These are phyloP conservation scores for Prionailurus bengalensis DNA, from an alignment of 2,113 vertebrate species.

Conservation along the genomic window DNA sequence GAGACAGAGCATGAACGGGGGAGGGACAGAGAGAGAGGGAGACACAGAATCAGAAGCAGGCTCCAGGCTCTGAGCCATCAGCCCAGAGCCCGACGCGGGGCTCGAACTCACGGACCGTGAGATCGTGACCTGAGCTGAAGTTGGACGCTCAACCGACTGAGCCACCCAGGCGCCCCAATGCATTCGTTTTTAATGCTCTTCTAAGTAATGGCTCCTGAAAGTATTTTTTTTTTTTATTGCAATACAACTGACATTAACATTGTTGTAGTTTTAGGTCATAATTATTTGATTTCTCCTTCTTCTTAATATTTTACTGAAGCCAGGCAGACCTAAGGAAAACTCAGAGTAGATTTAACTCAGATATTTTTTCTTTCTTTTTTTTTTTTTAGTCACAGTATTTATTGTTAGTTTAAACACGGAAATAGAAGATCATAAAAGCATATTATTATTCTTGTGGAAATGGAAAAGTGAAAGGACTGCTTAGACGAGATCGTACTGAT, in stretches of 20 bases:
- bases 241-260: neutral
- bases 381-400: neutral
- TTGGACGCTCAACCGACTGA: no score
- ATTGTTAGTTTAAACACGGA: conserved; percentile 50
- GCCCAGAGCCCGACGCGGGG: no score
- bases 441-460: conserved; percentile 8
- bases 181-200: neutral
- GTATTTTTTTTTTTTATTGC: neutral
- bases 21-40: no score
- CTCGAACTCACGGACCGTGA: no score
- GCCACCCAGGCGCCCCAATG: neutral
- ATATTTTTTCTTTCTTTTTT: neutral
- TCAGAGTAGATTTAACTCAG: neutral
- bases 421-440: neutral
- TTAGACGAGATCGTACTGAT: neutral
- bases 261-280: neutral
- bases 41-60: no score
- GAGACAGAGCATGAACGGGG: no score
- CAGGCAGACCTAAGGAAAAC: neutral
- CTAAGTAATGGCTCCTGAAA: neutral
- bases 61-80: no score
- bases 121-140: no score
- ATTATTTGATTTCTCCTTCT: neutral
- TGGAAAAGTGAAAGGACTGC: neutral
- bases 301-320: neutral